A percentile compares a stretch with the other conserved stretches of the same genome.
Evolutionary conservation across 1,140 invertebrate genomes (phyloP).

Genomic region (Steinernema khuongi): DNA sequence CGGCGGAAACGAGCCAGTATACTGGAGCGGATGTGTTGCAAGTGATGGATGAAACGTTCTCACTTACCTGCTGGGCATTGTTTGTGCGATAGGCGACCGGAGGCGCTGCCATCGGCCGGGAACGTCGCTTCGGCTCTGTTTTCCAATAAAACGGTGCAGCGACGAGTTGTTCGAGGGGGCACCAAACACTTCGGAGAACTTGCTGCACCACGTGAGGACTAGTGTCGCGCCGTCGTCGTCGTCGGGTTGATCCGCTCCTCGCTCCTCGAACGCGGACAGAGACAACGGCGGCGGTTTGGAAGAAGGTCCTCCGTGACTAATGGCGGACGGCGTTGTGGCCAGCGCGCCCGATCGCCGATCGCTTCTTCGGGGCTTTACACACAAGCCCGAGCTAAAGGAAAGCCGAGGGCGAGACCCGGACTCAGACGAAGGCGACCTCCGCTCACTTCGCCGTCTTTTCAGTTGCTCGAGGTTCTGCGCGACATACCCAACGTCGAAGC

Average conservation of each 20-base stretch:
- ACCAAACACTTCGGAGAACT: background rate
- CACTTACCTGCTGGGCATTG: constrained; percentile 29
- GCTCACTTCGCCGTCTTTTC: constrained; percentile 29
- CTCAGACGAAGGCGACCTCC: background rate
- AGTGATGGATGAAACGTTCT: background rate
- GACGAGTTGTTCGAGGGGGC: background rate
- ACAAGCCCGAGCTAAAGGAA: background rate
- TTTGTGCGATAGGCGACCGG: constrained; percentile 34
- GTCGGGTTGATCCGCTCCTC: too few species aligned
- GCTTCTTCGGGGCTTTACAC: background rate
- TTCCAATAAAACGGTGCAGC: background rate
- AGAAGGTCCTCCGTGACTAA: background rate
- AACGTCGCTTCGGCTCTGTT: constrained; percentile 1
- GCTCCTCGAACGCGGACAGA: background rate
- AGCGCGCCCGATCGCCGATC: background rate
- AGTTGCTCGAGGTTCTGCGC: constrained; percentile 59
- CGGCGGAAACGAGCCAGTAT: constrained; percentile 52
- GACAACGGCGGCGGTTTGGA: background rate
- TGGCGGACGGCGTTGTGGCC: background rate
- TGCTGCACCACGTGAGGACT: background rate
- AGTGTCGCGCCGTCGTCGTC: constrained; percentile 9
- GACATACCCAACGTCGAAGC: constrained; percentile 60
- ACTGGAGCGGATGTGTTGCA: constrained; percentile 25
- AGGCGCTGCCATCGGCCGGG: constrained; percentile 20
- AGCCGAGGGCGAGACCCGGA: background rate